Base-by-base conservation (phyloP, 2,888 invertebrate species). In the Linnaemya vulpina region DNA sequence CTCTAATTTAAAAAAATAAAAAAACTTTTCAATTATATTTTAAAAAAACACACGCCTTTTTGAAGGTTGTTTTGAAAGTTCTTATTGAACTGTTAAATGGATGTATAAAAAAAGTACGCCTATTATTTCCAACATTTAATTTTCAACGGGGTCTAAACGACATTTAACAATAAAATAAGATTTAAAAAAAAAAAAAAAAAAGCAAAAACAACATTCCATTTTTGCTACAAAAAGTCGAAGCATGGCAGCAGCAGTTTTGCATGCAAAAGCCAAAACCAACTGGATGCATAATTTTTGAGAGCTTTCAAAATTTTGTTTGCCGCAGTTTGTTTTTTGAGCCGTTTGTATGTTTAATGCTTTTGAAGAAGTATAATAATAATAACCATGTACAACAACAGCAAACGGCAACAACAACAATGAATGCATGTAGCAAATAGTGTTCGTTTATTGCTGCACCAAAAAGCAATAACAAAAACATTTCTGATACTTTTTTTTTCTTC, bases 41-140 rank as follows among this genome's bases (percentile, higher is more conserved):
- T 3, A 38, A 60, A 58, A 60, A 84, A 65, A 51, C 46, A 30
- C 58, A 78, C 65, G 68, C 82, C 82, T 85, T 79, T 81, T 78
- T 85, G 82, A 85, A 82, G 85, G 85, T 78, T 85, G 74, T 81
- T 81, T 63, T 3, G 63, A 55, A 73, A 46, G 35, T 79, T 80
- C 58, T 65, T 67, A 53, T 38, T 71, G 10, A 70, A 71, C 53
- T 53, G 25, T 55, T 13, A 63, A 43, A 30, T 15, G 17, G 55
- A 46, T n/a, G 40, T 10, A 8, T 46, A 22, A 65, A 58, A 65
- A 22, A 35, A 63, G 35, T 49, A 60, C 82, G 75, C 76, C 82
- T 82, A 40, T 70, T 46, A 53, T 70, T 82, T 62, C 13, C 53
- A 55, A 46, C 20, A 71, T 71, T 53, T 53, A 76, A 63, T 82